These are phyloP conservation scores for Sphecodes monilicornis DNA, from an alignment of 2,888 invertebrate species.

Conservation along the genomic window DNA sequence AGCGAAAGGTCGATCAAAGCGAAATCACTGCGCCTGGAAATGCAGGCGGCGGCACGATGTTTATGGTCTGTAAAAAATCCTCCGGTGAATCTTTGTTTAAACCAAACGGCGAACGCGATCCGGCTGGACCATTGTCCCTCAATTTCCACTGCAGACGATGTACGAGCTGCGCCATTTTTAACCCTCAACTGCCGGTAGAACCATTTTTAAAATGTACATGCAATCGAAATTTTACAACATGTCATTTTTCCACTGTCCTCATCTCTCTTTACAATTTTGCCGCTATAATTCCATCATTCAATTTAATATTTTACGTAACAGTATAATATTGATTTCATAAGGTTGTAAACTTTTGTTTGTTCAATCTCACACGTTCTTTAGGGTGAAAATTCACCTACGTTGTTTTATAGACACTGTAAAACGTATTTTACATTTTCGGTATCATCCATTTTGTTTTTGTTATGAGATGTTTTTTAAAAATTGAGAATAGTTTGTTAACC, in stretches of 20 bases:
- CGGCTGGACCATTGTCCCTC: constrained; percentile 5
- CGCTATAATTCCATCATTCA: background rate
- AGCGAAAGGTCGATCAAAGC: constrained; percentile 79
- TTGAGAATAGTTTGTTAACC: background rate
- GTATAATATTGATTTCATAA: background rate
- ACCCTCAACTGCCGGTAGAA: background rate
- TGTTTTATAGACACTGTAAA: background rate
- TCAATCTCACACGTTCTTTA: too few species aligned
- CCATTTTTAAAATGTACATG: too few species aligned
- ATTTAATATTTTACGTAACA: background rate
- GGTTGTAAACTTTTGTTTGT: background rate
- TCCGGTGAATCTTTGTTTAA: constrained; percentile 47
- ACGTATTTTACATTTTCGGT: too few species aligned
- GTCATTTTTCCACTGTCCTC: too few species aligned
- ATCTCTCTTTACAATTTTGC: too few species aligned
- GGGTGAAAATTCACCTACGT: background rate
- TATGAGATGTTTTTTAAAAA: background rate
- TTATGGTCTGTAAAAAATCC: constrained; percentile 55
- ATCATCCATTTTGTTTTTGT: background rate
- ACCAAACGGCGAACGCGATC: background rate
- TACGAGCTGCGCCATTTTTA: background rate
- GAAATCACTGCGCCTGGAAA: constrained; percentile 73
- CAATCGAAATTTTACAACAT: too few species aligned
- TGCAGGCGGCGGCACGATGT: constrained; percentile 43
- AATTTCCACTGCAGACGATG: background rate